Conservation (phyloP, 2,113 vertebrate genomes). For the Haemorhous mexicanus region DNA sequence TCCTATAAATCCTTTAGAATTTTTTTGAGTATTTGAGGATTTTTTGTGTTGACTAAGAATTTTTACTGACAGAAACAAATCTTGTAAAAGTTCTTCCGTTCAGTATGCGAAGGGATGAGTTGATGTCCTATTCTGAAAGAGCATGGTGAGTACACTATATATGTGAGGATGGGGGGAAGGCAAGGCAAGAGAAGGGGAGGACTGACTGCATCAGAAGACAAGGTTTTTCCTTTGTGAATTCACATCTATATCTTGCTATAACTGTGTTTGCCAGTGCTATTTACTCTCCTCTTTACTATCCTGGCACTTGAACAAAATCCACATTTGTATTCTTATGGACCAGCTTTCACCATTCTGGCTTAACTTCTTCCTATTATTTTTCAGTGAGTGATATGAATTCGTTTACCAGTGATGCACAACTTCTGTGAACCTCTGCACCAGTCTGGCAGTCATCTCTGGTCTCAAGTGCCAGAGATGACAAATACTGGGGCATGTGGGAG, state of each 20-base stretch:
- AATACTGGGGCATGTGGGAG: not conserved
- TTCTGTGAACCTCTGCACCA: not conserved
- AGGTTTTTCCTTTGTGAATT: not conserved
- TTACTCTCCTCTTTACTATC: not conserved
- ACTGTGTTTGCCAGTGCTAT: not conserved
- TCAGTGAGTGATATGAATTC: not conserved
- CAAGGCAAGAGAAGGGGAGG: not conserved
- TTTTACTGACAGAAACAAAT: not conserved
- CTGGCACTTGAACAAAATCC: not conserved
- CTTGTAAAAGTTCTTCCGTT: not conserved
- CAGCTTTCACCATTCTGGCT: not conserved
- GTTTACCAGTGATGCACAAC: fast-evolving
- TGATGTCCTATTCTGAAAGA: not conserved
- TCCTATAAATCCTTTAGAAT: not conserved
- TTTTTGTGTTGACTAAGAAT: not conserved
- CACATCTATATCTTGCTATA: not conserved
- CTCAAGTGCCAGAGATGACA: not conserved
- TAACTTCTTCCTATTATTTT: not conserved
- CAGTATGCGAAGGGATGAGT: not conserved
- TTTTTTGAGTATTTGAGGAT: not conserved
- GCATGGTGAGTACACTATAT: fast-evolving
- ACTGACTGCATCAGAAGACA: not conserved
- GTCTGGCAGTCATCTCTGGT: not conserved
- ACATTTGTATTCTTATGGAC: not conserved
- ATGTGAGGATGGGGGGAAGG: not conserved